Evolutionary conservation across 2,797 vertebrate species (phyloP).

Genomic region (Brotogeris chrysoptera): DNA sequence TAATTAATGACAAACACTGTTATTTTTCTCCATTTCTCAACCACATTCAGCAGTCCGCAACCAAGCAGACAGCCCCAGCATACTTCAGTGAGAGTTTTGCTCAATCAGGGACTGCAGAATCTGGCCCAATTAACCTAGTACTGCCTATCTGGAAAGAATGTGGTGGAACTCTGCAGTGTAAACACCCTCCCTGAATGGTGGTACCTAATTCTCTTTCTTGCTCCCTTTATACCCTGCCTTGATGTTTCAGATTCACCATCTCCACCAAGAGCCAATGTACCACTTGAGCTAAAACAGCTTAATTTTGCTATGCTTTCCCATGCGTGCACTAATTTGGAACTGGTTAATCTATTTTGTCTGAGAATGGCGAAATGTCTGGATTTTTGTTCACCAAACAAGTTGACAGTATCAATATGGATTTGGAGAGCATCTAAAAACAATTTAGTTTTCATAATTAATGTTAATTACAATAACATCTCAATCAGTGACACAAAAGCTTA

Average conservation of each 20-base stretch:
- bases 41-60: neutral
- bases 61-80: neutral
- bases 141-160: neutral
- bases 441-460: conserved; percentile 63
- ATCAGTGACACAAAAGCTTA: conserved; percentile 61
- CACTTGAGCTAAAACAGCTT: neutral
- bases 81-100: neutral
- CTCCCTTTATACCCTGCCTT: neutral
- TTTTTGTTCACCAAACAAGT: conserved; percentile 60
- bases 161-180: neutral
- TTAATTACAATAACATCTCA: conserved; percentile 69
- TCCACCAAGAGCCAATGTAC: neutral
- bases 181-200: neutral
- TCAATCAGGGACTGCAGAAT: neutral
- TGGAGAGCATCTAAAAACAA: conserved; percentile 61
- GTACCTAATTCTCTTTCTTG: neutral
- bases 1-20: neutral
- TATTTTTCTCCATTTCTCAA: neutral
- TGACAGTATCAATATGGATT: conserved; percentile 40
- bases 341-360: neutral
- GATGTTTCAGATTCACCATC: neutral
- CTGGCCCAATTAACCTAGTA: neutral
- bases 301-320: neutral
- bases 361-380: neutral
- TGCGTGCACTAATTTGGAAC: neutral